Base-by-base conservation (phyloP, 2,113 vertebrate species). In the Lepidothrix coronata region DNA sequence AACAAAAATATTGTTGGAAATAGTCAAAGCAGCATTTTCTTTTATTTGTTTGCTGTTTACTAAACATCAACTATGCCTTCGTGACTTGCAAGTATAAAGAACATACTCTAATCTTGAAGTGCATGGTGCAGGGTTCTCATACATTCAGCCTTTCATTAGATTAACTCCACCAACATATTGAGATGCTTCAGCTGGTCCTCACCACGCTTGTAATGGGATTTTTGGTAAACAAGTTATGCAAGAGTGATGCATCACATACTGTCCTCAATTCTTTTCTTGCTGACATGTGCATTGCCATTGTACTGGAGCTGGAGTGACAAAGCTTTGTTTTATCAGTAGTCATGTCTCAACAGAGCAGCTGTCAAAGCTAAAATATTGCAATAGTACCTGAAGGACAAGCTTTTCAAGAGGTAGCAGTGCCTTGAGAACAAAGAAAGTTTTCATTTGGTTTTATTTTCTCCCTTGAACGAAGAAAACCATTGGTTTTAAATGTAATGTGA, bases 331-430 rank as follows among this genome's bases (percentile, higher is more conserved):
- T 82, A 84, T 89, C 93, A 65, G 65, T 22, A 48, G 67, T 52
- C 82, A 54, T 62, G 91, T 93, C 86, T 96, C 91, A 93, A 27
- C 37, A 91, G 83, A 95, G 79, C 76, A 87, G 68, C 80, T 95
- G 86, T 94, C 85, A 91, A 33, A 92, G 68, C 74, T 71, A 84
- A 94, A 95, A 65, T 77, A 81, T 57, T 92, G 83, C 88, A 75
- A 8, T 20, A 44, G 67, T 43, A 88, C 63, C 80, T 91, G 72
- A 91, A 97, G 80, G 94, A 91, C 54, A 55, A 14, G 62, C 80
- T 96, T 92, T 85, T 57, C 23, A 37, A 72, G 75, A 85, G 61
- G 51, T 10, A 93, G 70, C 11, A 39, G 39, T 82, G 48, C 39
- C 73, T 68, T 37, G 70, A 81, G 72, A 92, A 65, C n/a, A 79